phyloP scores from a whole-genome alignment of 2,888 invertebrate genomes.

The Ochropleura plecta region DNA sequence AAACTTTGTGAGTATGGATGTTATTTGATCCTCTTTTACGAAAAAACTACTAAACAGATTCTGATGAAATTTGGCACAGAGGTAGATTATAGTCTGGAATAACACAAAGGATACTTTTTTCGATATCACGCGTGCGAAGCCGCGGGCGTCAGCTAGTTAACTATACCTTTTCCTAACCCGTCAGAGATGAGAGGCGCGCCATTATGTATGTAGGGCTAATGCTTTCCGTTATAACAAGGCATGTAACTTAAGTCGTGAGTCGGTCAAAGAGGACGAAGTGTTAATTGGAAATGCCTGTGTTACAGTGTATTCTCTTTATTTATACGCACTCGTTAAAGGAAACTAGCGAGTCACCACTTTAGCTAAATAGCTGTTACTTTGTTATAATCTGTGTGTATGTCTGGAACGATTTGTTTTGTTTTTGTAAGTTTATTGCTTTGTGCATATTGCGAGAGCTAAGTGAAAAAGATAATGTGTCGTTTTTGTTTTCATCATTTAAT shows the following conservation, averaged over 20 bases:
- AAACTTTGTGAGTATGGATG: too few relatives aligned
- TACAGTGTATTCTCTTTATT: conserved; percentile 46
- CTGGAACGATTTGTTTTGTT: conserved; percentile 25
- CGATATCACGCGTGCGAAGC: too few relatives aligned
- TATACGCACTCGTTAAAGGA: conserved; percentile 51
- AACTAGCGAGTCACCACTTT: conserved; percentile 56
- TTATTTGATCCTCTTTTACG: too few relatives aligned
- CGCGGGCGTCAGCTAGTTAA: too few relatives aligned
- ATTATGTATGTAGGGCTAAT: background rate
- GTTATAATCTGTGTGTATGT: conserved; percentile 32
- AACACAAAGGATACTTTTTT: too few relatives aligned
- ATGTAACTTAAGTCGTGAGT: conserved; percentile 40
- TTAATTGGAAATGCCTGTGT: conserved; percentile 60
- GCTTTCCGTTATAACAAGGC: conserved; percentile 45
- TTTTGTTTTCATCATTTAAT: background rate
- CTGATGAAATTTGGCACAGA: too few relatives aligned
- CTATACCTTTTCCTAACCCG: background rate
- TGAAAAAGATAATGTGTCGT: background rate
- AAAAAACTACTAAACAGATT: too few relatives aligned
- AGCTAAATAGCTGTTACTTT: conserved; percentile 42
- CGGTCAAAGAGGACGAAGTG: conserved; percentile 53
- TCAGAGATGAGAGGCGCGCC: background rate
- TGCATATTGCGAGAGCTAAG: background rate
- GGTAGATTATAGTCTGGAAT: too few relatives aligned
- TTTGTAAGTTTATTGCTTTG: conserved; percentile 7